Evolutionary conservation across 2,797 vertebrate genomes (phyloP), one percentile per base, ranked within the genome.

Genomic region (Acrossocheilus wenchowensis): DNA sequence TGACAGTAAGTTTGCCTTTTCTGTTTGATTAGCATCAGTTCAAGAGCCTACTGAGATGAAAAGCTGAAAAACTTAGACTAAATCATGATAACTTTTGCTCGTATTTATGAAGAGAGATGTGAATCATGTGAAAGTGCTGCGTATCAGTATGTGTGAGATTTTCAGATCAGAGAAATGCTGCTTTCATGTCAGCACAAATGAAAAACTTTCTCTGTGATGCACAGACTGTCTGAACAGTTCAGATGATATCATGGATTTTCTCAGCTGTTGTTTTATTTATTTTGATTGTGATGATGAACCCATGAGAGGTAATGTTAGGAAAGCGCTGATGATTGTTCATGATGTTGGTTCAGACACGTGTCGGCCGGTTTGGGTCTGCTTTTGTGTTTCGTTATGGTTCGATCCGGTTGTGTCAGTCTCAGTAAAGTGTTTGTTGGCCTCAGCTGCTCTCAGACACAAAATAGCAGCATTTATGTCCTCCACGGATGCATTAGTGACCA

Each of bases 391-490:
- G 45, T 43, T 87, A 36, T n/a, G 80, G 72, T 77, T 80, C 43
- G 54, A 36, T 66, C 64, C 15, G 34, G 43, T 87, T 66, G 74
- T 82, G 86, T 89, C 86, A 72, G 43, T 41, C 34, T 75, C 1
- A 69, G 43, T 79, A 79, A 72, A 39, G 48, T 66, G 26, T 26
- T 21, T 64, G 45, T 86, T 82, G 74, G 68, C 83, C 23, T 54
- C 57, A 12, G 26, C 66, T 36, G 12, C 52, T 84, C 72, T 52
- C 78, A 62, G n/a, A 52, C 26, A 64, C 71, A 87, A 82, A 62
- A 89, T 68, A 54, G 23, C 80, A 78, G 57, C 66, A 71, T 78
- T 62, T 73, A 68, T 74, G 23, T 62, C 23, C 83, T 83, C 62
- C 64, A 26, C 34, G 75, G 41, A 81, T 69, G 72, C 82, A 83